Conservation (phyloP, 2,113 vertebrate genomes). For the Progne subis region DNA sequence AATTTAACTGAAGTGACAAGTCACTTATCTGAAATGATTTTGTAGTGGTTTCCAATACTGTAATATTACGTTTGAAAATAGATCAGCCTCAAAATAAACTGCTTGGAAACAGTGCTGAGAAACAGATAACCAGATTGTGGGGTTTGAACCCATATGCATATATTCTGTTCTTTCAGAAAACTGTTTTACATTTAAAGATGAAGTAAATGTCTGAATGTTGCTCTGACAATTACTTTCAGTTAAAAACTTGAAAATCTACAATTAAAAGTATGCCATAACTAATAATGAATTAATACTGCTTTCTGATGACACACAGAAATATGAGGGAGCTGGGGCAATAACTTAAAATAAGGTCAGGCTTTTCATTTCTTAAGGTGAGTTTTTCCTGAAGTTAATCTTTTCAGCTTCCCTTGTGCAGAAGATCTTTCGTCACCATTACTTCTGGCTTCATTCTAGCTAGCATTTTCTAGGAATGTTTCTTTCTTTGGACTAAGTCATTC, state of each 20-base stretch:
- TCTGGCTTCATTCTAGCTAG: not conserved
- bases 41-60: not conserved
- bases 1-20: constrained; percentile 53
- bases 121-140: not conserved
- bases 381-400: not conserved
- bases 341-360: not conserved
- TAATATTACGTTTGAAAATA: constrained; percentile 41
- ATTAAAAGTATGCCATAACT: not conserved
- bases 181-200: not conserved
- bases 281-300: not conserved
- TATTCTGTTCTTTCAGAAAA: not conserved
- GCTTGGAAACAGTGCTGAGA: not conserved
- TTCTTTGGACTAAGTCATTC: not conserved
- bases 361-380: not conserved
- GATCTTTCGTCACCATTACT: not conserved
- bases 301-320: not conserved
- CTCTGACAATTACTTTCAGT: not conserved
- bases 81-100: constrained; percentile 44
- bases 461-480: not conserved
- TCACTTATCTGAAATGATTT: constrained; percentile 50
- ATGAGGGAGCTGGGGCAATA: not conserved
- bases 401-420: not conserved
- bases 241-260: not conserved
- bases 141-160: not conserved
- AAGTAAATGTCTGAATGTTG: not conserved